Evolutionary conservation across 2,888 invertebrate species (phyloP).

Genomic region (Belgica antarctica): DNA sequence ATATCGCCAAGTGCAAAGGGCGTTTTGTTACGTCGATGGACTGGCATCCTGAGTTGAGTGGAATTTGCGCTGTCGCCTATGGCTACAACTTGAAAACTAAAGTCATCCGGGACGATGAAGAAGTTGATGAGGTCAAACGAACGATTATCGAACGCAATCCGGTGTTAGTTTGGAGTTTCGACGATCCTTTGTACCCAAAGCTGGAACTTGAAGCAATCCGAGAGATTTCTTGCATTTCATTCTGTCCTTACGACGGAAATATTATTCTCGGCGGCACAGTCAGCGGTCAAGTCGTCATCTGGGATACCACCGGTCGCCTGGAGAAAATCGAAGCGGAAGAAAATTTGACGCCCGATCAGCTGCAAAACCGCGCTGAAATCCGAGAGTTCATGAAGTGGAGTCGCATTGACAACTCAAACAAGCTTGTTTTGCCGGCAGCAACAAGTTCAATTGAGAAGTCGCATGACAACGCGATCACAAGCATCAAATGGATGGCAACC

Average conservation of each 20-base stretch:
- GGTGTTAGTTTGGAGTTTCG: constrained; percentile 73
- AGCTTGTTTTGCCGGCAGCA: constrained; percentile 61
- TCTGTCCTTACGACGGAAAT: constrained; percentile 69
- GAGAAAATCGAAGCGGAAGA: constrained; percentile 63
- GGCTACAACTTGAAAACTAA: constrained; percentile 59
- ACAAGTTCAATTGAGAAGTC: constrained; percentile 63
- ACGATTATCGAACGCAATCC: constrained; percentile 64
- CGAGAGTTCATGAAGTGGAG: constrained; percentile 68
- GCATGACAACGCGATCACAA: constrained; percentile 64
- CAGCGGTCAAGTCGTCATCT: constrained; percentile 70
- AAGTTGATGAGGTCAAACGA: constrained; percentile 56
- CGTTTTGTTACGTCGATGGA: constrained; percentile 65
- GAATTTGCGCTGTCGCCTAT: constrained; percentile 67
- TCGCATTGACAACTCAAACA: constrained; percentile 61
- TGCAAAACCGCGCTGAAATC: constrained; percentile 62
- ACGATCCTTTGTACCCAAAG: constrained; percentile 67
- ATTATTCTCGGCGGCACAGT: constrained; percentile 68
- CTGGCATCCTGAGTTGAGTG: constrained; percentile 72
- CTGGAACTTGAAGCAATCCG: constrained; percentile 66
- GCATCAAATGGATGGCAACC: constrained; percentile 68
- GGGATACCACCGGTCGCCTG: constrained; percentile 67
- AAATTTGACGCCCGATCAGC: constrained; percentile 62
- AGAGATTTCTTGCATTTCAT: constrained; percentile 64
- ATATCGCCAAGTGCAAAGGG: constrained; percentile 63
- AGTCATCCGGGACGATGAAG: constrained; percentile 53